Evolutionary conservation across 1,140 invertebrate species (phyloP), one percentile per base, ranked within the genome.

Genomic region (Sipha flava): DNA sequence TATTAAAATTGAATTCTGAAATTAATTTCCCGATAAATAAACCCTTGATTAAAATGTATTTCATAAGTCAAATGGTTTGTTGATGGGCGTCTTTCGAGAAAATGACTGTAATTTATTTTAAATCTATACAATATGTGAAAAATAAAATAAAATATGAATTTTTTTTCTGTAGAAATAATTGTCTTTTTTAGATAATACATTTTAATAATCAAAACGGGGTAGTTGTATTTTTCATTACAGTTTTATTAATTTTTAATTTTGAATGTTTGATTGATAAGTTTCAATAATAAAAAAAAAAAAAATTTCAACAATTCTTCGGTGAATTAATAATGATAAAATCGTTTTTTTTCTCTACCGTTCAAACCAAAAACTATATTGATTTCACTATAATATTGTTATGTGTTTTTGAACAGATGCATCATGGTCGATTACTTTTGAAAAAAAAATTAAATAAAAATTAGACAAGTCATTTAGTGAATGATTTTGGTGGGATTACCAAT

Each of bases 141-240:
- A 18, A 31, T 52, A 34, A 72, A 31, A 34, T 5, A 34, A 14
- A 14, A 52, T 73, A 14, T 49, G 14, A 1, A 14, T 73, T 34
- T 66, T 70, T 57, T 57, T 57, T 54, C 29, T 40, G 21, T 57
- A 68, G 21, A 40, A 26, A 26, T 45, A 26, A 18, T 26, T 1
- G 66, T 66, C 37, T 45, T 68, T 45, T 68, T 68, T 3, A n/a
- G 18, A 16, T 43, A 43, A 43, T 43, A 23, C 4, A 68, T 68
- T 68, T 68, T 26, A 45, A 68, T 68, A 77, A 77, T 57, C 49
- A 77, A 77, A 77, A 77, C 57, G 23, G 5, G 66, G 66, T 68
- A 3, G 34, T 68, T 68, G 40, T 23, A 43, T 68, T 68, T 40
- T 7, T 68, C 40, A n/a, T 68, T 45, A 68, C 12, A 29, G 9